Evolutionary conservation across 2,797 vertebrate genomes (phyloP), one percentile per base, ranked within the genome.

Genomic region (Salmo trutta): DNA sequence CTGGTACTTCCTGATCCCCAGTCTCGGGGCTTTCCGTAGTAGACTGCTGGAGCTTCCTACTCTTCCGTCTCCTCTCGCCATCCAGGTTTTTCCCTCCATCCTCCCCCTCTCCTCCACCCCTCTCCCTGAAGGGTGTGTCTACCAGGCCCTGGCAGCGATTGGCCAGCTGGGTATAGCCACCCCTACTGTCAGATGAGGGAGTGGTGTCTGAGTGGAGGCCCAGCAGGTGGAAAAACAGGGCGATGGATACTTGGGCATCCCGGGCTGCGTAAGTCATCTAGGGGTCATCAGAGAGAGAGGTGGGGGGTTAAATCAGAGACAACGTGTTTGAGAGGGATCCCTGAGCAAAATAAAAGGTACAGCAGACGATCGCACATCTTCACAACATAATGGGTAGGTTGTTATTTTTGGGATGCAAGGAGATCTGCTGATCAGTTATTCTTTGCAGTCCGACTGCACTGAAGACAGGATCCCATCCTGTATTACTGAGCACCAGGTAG

Each of bases 211-310:
- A 75, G 82, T 84, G 75, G 79, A 94, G 91, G 75, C 92, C 94
- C 81, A 98, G 89, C 82, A 99, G 94, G 75, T 93, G 94, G 81
- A 98, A 92, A 90, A 99, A 99, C 65, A 99, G 93, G 65, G 95
- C 97, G 62, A 98, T 81, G 0, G 98, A 99, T 4, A 98, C 93
- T 85, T 99, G 98, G 64, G 98, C 97, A 77, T 99, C 98, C 82
- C 92, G 93, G 80, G 96, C 98, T 70, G 98, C 98, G 53, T 99
- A 99, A 0, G 88, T 91, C 85, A 98, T 91, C 98, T 99, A 75
- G 1, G 29, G 70, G 36, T 0, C 3, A 67, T 4, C 14, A 3
- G 65, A 31, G 4, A 19, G 5, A 8, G 65, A 33, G 29, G 1
- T 16, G 29, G 12, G 41, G 41, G 10, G 10, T 12, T 12, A 6